Conservation (phyloP, 1,140 invertebrate species). For the Bicyclus anynana region DNA sequence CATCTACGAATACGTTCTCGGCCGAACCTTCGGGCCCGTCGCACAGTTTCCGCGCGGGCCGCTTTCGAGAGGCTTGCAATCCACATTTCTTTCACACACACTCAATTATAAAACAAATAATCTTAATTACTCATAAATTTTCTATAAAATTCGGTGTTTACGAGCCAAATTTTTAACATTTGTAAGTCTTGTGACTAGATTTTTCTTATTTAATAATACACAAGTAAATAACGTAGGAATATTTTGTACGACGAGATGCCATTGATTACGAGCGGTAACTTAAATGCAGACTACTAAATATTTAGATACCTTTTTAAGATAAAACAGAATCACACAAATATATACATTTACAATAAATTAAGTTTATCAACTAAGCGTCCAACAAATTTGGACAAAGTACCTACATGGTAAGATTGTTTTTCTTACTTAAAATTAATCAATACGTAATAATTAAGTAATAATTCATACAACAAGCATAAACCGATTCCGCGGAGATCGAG, state of each 20-base stretch:
- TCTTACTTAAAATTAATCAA: constrained; percentile 37
- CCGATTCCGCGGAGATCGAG: constrained; percentile 71
- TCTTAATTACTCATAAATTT: constrained; percentile 50
- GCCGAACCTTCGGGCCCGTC: constrained; percentile 11
- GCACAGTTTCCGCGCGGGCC: constrained; percentile 8
- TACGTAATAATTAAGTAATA: constrained; percentile 34
- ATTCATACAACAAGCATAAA: constrained; percentile 54
- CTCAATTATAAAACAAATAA: constrained; percentile 48
- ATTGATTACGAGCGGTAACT: constrained; percentile 76
- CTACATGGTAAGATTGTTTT: constrained; percentile 54
- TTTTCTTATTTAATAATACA: constrained; percentile 73
- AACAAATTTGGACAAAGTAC: constrained; percentile 38
- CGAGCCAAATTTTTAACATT: constrained; percentile 69
- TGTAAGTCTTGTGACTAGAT: constrained; percentile 77
- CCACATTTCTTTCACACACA: constrained; percentile 23
- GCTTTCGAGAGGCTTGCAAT: constrained; percentile 4
- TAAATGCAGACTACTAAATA: constrained; percentile 74
- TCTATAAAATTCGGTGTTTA: constrained; percentile 63
- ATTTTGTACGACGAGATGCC: constrained; percentile 77
- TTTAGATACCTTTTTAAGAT: constrained; percentile 51
- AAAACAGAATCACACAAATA: constrained; percentile 71
- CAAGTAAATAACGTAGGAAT: constrained; percentile 77
- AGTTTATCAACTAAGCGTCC: constrained; percentile 44
- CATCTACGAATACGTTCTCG: constrained; percentile 40
- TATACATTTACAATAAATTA: constrained; percentile 72